Evolutionary conservation across 2,888 invertebrate genomes (phyloP).

Genomic region (Stenichneumon culpator): DNA sequence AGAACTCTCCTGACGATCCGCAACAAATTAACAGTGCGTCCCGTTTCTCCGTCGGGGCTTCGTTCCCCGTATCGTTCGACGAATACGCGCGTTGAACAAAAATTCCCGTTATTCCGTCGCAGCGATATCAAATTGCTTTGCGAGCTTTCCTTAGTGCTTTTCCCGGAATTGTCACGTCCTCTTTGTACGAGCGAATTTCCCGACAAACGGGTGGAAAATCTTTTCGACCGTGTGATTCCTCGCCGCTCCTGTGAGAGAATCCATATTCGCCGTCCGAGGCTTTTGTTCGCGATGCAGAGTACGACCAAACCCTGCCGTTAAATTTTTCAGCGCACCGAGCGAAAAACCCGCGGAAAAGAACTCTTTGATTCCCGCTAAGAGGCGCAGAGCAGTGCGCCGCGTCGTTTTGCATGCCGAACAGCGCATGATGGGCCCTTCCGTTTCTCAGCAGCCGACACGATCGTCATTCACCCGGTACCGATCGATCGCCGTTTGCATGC

Average conservation of each 20-base stretch:
- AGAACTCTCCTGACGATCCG: background rate
- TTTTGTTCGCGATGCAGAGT: background rate
- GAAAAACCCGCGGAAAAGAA: background rate
- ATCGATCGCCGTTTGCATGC: constrained; percentile 1
- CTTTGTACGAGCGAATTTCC: background rate
- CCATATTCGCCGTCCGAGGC: background rate
- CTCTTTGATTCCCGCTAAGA: background rate
- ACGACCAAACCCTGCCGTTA: background rate
- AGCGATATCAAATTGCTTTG: background rate
- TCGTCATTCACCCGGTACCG: background rate
- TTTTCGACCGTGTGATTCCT: background rate
- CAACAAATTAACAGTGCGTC: background rate
- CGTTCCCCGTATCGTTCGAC: background rate
- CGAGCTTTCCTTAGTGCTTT: background rate
- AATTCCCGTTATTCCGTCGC: background rate
- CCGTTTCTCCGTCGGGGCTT: background rate
- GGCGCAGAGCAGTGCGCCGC: background rate
- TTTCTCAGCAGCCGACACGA: background rate
- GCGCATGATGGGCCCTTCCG: background rate
- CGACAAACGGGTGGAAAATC: background rate
- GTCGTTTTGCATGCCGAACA: background rate
- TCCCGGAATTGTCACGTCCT: background rate
- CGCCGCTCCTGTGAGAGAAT: background rate
- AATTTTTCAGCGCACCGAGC: background rate
- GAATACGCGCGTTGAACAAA: background rate